phyloP scores from a whole-genome alignment of 2,888 invertebrate genomes.

The Pheosia gnoma region DNA sequence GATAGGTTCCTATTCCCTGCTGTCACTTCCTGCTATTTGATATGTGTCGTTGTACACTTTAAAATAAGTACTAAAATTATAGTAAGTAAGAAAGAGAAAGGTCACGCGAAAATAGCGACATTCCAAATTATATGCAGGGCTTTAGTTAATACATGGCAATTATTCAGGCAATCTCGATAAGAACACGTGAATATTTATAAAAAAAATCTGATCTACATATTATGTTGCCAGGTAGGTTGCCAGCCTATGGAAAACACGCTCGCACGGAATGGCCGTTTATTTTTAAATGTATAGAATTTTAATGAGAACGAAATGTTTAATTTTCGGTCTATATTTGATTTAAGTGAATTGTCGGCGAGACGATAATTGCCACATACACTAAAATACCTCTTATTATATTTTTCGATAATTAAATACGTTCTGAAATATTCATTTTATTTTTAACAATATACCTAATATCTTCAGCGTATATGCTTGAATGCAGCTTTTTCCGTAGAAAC shows the following conservation, averaged over 20 bases:
- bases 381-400: conserved; percentile 12
- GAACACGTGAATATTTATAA: conserved; percentile 7
- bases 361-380: conserved; percentile 14
- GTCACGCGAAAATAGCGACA: not conserved
- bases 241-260: conserved; percentile 4
- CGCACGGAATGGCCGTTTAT: conserved; percentile 11
- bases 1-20: not conserved
- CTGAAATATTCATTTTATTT: not conserved
- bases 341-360: conserved; percentile 19
- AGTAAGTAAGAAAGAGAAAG: too few species aligned
- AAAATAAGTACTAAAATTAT: not conserved
- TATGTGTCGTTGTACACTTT: not conserved
- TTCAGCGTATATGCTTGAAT: not conserved
- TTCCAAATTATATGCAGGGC: not conserved
- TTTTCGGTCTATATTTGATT: conserved; percentile 27
- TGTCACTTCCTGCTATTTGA: conserved; percentile 1
- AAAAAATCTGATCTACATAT: conserved; percentile 4
- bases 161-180: conserved; percentile 6
- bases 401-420: conserved; percentile 19
- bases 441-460: not conserved
- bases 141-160: conserved; percentile 1
- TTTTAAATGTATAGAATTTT: conserved; percentile 19
- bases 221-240: not conserved
- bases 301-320: conserved; percentile 21
- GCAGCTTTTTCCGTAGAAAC: too few species aligned